Percentiles rank a stretch among this genome's conserved stretches.
Evolutionary conservation across 2,888 invertebrate species (phyloP).

Genomic region (Coremacera marginata): DNA sequence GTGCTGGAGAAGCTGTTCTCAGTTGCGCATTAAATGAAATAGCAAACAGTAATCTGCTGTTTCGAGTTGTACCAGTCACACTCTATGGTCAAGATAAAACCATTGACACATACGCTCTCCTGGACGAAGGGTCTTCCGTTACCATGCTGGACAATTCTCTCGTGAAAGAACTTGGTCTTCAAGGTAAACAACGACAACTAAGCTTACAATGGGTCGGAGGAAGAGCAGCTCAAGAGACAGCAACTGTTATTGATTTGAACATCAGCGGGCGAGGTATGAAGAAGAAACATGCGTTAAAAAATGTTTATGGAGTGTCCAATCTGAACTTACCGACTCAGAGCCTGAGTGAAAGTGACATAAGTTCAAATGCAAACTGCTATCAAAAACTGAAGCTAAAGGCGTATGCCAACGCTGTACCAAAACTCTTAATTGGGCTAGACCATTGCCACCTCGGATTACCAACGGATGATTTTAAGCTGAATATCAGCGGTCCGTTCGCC

Average conservation of each 20-base stretch:
- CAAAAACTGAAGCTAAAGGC: background rate
- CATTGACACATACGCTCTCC: slow-evolving; percentile 22
- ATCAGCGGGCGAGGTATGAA: too few relatives aligned
- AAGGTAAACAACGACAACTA: background rate
- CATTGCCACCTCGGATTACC: slow-evolving; percentile 42
- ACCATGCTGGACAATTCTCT: background rate
- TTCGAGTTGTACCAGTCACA: slow-evolving; percentile 29
- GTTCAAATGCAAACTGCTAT: background rate
- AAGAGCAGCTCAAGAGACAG: slow-evolving; percentile 1
- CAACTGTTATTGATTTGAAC: background rate
- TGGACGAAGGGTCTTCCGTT: slow-evolving; percentile 13
- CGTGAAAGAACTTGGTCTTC: background rate
- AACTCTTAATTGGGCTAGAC: slow-evolving; percentile 40
- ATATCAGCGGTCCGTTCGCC: slow-evolving; percentile 35
- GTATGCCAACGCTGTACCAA: slow-evolving; percentile 34
- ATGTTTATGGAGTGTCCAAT: slow-evolving; percentile 15
- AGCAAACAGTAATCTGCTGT: slow-evolving; percentile 21
- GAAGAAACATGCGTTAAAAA: too few relatives aligned
- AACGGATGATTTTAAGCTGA: slow-evolving; percentile 17
- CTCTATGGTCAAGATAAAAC: slow-evolving; percentile 26
- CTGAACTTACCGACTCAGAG: slow-evolving; percentile 21
- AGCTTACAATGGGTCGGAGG: background rate
- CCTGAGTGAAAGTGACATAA: background rate
- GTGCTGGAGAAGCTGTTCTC: slow-evolving; percentile 6
- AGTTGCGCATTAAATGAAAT: background rate